Percentiles rank a stretch among this genome's conserved stretches.
phyloP scores from a whole-genome alignment of 2,888 invertebrate genomes.

The Papilio protenor region DNA sequence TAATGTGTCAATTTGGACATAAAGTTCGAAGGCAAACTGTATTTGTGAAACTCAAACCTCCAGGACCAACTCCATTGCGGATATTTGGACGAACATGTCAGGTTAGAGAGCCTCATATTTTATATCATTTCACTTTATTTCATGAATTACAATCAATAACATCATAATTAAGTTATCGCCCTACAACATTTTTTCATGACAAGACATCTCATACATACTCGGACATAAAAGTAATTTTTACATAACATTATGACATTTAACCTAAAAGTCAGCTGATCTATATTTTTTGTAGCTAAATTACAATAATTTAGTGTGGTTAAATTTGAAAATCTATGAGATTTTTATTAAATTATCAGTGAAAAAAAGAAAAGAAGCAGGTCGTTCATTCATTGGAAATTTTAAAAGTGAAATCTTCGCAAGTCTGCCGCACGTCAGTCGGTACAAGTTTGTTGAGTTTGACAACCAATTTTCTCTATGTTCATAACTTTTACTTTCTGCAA shows the following conservation, averaged over 20 bases:
- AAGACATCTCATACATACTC: conserved; percentile 14
- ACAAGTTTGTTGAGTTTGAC: conserved; percentile 76
- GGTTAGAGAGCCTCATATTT: conserved; percentile 62
- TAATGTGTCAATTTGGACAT: conserved; percentile 91
- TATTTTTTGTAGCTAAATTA: conserved; percentile 61
- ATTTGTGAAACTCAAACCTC: conserved; percentile 88
- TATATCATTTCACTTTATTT: conserved; percentile 9
- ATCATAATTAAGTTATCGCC: background rate
- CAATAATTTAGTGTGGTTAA: conserved; percentile 46
- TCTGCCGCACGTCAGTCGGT: conserved; percentile 73
- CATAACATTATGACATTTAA: conserved; percentile 70
- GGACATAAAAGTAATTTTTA: conserved; percentile 58
- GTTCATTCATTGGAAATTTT: conserved; percentile 59
- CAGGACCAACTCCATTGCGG: conserved; percentile 84
- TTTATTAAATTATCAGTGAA: conserved; percentile 46
- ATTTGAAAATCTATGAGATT: conserved; percentile 45
- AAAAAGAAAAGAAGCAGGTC: conserved; percentile 24
- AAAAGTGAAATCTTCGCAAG: conserved; percentile 80
- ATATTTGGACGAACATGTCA: conserved; percentile 83
- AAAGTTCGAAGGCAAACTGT: conserved; percentile 88
- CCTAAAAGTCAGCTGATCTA: conserved; percentile 66
- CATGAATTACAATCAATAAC: conserved; percentile 19
- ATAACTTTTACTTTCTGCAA: conserved; percentile 74
- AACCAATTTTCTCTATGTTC: conserved; percentile 74
- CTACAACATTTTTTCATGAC: conserved; percentile 18